These are phyloP conservation scores for Cotesia glomerata DNA, from an alignment of 1,140 invertebrate genomes.

Conservation along the genomic window DNA sequence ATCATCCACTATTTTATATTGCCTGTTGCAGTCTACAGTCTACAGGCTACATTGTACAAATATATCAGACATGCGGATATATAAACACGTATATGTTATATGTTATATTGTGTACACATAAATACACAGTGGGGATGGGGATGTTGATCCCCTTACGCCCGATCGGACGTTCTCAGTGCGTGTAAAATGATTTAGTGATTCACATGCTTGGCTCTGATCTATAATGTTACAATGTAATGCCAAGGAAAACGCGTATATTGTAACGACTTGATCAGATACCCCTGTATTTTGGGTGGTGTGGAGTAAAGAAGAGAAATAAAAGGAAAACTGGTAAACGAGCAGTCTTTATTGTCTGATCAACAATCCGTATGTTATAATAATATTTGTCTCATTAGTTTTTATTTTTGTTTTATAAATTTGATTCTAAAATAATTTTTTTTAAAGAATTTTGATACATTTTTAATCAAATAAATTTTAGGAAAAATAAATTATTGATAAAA, in stretches of 20 bases:
- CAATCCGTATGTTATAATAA: no score
- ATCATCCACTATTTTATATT: no score
- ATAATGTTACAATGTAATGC: conserved; percentile 16
- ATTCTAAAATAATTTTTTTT: no score
- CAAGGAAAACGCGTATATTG: conserved; percentile 12
- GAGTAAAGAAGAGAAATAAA: no score
- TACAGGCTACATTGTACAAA: neutral
- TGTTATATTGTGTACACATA: neutral
- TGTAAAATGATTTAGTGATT: conserved; percentile 50
- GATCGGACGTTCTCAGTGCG: conserved; percentile 40
- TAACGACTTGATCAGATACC: conserved; percentile 3
- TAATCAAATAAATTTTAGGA: no score
- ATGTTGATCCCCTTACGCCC: conserved; percentile 54
- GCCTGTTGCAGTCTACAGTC: no score
- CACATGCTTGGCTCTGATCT: conserved; percentile 24
- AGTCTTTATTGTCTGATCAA: conserved; percentile 19
- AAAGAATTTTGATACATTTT: no score
- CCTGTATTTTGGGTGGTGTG: neutral
- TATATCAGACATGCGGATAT: conserved; percentile 4
- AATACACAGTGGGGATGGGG: conserved; percentile 13
- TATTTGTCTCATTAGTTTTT: no score
- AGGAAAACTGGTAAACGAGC: conserved; percentile 35
- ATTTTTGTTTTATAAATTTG: no score
- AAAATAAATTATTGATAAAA: no score
- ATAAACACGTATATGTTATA: conserved; percentile 34